Conservation (phyloP, 2,888 invertebrate species). For the Melinaea menophilus region DNA sequence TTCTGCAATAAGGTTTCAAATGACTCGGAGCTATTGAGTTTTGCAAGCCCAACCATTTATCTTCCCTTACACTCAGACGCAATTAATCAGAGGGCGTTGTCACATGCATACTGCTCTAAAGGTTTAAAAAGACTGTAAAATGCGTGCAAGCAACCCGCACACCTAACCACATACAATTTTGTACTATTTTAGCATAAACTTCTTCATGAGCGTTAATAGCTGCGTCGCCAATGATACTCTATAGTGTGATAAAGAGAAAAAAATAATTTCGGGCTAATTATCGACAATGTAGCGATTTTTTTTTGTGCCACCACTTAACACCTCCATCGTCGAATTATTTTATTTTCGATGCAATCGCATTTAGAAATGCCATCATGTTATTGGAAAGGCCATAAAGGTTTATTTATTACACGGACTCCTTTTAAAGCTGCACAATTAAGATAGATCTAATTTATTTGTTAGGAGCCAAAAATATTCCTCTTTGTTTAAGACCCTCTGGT, state of each 20-base stretch:
- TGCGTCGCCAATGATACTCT: constrained; percentile 43
- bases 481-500: background rate
- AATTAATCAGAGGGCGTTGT: constrained; percentile 74
- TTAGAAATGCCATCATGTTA: constrained; percentile 33
- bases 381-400: constrained; percentile 24
- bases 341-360: constrained; percentile 43
- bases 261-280: constrained; percentile 74
- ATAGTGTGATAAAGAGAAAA: constrained; percentile 70
- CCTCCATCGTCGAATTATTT: constrained; percentile 60
- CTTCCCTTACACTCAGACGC: constrained; percentile 65
- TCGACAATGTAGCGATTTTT: constrained; percentile 57
- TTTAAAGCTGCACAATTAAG: constrained; percentile 7
- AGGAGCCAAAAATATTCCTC: background rate
- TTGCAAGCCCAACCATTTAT: constrained; percentile 55
- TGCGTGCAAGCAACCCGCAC: constrained; percentile 33
- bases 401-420: constrained; percentile 17
- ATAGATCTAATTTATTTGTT: background rate
- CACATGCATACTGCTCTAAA: constrained; percentile 48
- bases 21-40: constrained; percentile 23
- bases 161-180: constrained; percentile 32
- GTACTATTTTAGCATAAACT: constrained; percentile 30
- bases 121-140: constrained; percentile 37
- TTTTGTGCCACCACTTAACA: constrained; percentile 65
- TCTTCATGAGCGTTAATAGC: constrained; percentile 18
- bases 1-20: constrained; percentile 21